Evolutionary conservation across 2,797 vertebrate genomes (phyloP).

Genomic region (Danionella dracula): DNA sequence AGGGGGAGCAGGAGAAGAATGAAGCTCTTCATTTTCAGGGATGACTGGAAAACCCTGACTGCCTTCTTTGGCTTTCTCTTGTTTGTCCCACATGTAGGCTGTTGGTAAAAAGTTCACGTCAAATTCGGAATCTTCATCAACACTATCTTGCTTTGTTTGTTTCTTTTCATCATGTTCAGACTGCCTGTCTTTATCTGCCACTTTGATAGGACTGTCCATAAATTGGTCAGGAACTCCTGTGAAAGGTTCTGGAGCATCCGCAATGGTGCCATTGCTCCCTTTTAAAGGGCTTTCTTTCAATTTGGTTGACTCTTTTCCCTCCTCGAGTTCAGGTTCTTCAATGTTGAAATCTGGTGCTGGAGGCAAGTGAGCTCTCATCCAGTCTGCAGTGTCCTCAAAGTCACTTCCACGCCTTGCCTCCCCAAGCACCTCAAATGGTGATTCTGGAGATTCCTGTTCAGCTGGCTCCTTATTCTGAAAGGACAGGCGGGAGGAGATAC

Average conservation of each 20-base stretch:
- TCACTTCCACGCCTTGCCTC: slow-evolving; percentile 69
- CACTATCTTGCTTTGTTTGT: slow-evolving; percentile 48
- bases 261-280: slow-evolving; percentile 31
- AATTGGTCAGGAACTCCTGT: slow-evolving; percentile 64
- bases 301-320: slow-evolving; percentile 40
- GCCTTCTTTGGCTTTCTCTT: slow-evolving; percentile 52
- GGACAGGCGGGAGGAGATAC: slow-evolving; percentile 23
- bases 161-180: slow-evolving; percentile 42
- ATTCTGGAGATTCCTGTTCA: slow-evolving; percentile 78
- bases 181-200: slow-evolving; percentile 13
- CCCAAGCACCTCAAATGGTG: slow-evolving; percentile 83
- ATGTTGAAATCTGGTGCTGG: slow-evolving; percentile 65
- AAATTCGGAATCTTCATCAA: slow-evolving; percentile 67
- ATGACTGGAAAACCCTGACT: slow-evolving; percentile 34
- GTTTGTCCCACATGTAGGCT: slow-evolving; percentile 69
- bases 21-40: slow-evolving; percentile 29
- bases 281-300: slow-evolving; percentile 39
- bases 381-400: slow-evolving; percentile 75
- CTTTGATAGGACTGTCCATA: slow-evolving; percentile 59
- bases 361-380: slow-evolving; percentile 73
- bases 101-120: slow-evolving; percentile 73
- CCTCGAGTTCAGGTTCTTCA: slow-evolving; percentile 45
- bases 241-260: slow-evolving; percentile 52
- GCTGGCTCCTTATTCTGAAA: slow-evolving; percentile 53
- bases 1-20: slow-evolving; percentile 50